phyloP scores from a whole-genome alignment of 2,797 vertebrate species.

The Dryobates pubescens region DNA sequence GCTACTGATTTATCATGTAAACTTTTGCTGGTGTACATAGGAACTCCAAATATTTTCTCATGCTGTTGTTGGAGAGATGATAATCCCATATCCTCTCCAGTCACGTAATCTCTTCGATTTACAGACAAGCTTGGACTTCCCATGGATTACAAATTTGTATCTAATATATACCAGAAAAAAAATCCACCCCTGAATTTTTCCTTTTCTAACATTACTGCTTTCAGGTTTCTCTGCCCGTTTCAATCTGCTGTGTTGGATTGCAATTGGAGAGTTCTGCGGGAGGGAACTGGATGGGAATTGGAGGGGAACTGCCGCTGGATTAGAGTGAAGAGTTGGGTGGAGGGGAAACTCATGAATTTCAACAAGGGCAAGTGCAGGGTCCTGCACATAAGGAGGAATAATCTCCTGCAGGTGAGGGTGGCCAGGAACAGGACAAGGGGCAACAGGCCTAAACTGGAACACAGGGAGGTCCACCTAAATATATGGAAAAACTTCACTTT shows the following conservation, averaged over 20 bases:
- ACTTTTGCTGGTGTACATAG: conserved; percentile 47
- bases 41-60: conserved; percentile 63
- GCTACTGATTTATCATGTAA: conserved; percentile 74
- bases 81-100: not conserved
- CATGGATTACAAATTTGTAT: not conserved
- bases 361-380: not conserved
- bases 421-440: no score
- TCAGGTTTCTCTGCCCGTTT: not conserved
- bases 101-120: not conserved
- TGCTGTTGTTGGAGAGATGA: conserved; percentile 15
- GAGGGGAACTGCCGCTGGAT: no score
- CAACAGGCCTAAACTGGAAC: no score
- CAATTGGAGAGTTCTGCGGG: no score
- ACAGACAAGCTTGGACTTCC: not conserved
- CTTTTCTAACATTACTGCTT: not conserved
- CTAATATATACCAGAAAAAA: not conserved
- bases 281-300: no score
- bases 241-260: not conserved
- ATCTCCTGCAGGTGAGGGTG: no score
- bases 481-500: no score
- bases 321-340: no score
- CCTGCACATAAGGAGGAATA: not conserved
- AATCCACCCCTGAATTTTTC: not conserved
- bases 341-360: not conserved
- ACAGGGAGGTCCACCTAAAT: no score